Evolutionary conservation across 1,140 invertebrate genomes (phyloP).

Genomic region (Semibalanus balanoides): DNA sequence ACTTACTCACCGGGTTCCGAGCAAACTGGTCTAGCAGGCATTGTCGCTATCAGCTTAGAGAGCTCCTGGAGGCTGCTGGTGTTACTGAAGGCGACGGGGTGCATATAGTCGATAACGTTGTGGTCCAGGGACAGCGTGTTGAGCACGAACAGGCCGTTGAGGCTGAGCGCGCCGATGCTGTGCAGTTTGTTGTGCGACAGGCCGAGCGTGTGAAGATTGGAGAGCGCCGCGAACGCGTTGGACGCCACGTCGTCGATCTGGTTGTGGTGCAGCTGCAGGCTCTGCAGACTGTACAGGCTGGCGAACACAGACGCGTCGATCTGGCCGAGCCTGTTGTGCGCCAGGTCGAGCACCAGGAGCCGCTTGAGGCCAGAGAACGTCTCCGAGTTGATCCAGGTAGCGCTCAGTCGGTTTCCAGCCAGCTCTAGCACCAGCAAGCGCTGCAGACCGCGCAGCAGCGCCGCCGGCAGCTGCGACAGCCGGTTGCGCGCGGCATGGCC

Average conservation of each 20-base stretch:
- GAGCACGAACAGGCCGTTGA: slow-evolving; percentile 53
- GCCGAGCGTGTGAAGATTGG: slow-evolving; percentile 57
- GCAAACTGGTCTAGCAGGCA: slow-evolving; percentile 56
- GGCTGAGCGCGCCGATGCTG: slow-evolving; percentile 49
- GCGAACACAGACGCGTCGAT: slow-evolving; percentile 57
- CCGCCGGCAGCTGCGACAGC: slow-evolving; percentile 24
- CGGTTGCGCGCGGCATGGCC: slow-evolving; percentile 70
- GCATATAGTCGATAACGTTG: slow-evolving; percentile 51
- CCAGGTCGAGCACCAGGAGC: slow-evolving; percentile 57
- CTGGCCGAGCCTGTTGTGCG: slow-evolving; percentile 50
- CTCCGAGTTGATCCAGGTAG: slow-evolving; percentile 58
- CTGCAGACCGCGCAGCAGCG: slow-evolving; percentile 55
- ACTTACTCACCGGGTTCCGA: slow-evolving; percentile 56
- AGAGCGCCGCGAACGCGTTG: slow-evolving; percentile 53
- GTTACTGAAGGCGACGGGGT: slow-evolving; percentile 59
- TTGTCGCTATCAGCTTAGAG: slow-evolving; percentile 74
- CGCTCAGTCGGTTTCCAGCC: slow-evolving; percentile 58
- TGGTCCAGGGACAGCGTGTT: slow-evolving; percentile 56
- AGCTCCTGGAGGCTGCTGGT: slow-evolving; percentile 66
- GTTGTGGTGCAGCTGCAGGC: slow-evolving; percentile 60
- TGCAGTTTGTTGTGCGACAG: slow-evolving; percentile 55
- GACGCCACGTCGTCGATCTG: slow-evolving; percentile 52
- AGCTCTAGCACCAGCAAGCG: slow-evolving; percentile 61
- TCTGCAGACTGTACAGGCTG: slow-evolving; percentile 56
- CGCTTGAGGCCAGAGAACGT: slow-evolving; percentile 55